A percentile compares a stretch with the other conserved stretches of the same genome.
These are phyloP conservation scores for Andrena flavipes DNA, from an alignment of 2,888 invertebrate genomes.

Conservation along the genomic window DNA sequence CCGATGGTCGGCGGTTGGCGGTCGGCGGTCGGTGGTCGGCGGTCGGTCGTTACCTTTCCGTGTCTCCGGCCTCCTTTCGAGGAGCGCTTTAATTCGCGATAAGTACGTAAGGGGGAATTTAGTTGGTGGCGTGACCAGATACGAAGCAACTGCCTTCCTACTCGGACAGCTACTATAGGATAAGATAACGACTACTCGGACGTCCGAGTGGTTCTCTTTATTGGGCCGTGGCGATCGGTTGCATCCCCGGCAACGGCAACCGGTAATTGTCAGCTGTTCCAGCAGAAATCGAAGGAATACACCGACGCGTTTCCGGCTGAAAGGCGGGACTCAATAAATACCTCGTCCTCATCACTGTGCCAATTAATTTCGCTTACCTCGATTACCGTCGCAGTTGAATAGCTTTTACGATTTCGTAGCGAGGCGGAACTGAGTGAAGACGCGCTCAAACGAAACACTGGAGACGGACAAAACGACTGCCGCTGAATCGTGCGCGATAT, in stretches of 20 bases:
- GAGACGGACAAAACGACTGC: constrained; percentile 27
- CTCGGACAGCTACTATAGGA: constrained; percentile 69
- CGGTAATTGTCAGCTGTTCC: no score
- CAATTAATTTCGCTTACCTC: constrained; percentile 58
- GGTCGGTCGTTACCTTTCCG: constrained; percentile 69
- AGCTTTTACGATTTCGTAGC: constrained; percentile 28
- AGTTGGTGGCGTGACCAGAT: constrained; percentile 73
- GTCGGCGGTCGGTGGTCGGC: neutral
- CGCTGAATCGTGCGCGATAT: neutral
- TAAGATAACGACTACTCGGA: constrained; percentile 70
- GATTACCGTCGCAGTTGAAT: constrained; percentile 43
- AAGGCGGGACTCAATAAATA: constrained; percentile 17
- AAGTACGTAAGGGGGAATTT: constrained; percentile 62
- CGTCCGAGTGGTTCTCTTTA: constrained; percentile 70
- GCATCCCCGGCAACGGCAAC: neutral
- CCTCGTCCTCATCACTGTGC: constrained; percentile 36
- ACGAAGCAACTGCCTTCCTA: constrained; percentile 62
- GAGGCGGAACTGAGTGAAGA: constrained; percentile 5
- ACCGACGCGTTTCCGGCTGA: constrained; percentile 33
- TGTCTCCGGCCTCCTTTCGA: constrained; percentile 69
- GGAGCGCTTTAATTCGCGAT: constrained; percentile 69
- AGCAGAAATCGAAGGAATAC: no score
- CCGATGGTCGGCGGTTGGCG: constrained; percentile 7
- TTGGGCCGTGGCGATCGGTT: constrained; percentile 67
- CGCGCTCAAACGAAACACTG: constrained; percentile 3